phyloP scores from a whole-genome alignment of 1,140 invertebrate species.

The Meteorus sp. region DNA sequence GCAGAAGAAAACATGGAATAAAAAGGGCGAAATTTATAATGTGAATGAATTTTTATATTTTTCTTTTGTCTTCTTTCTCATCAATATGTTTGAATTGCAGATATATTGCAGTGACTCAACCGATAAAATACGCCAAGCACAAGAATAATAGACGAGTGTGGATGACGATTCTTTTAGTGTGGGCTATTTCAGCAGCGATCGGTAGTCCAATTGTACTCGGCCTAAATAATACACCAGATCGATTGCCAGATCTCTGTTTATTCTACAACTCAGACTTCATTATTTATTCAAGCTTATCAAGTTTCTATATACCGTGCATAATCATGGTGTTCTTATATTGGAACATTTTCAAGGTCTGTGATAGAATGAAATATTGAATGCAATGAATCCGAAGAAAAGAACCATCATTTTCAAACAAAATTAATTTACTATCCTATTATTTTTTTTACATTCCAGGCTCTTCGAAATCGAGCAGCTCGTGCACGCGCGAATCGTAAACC shows the following conservation, averaged over 20 bases:
- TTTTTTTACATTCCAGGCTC: constrained; percentile 60
- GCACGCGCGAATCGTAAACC: constrained; percentile 75
- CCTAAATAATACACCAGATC: constrained; percentile 85
- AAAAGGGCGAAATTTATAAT: neutral
- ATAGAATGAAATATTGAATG: neutral
- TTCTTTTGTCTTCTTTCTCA: neutral
- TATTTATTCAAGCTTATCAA: constrained; percentile 95
- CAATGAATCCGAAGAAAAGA: neutral
- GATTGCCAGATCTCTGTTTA: constrained; percentile 78
- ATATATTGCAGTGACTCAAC: constrained; percentile 98
- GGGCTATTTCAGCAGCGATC: constrained; percentile 94
- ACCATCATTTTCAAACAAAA: constrained; percentile 83
- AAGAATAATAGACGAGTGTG: constrained; percentile 95
- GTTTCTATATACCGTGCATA: constrained; percentile 98
- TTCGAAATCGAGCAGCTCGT: constrained; percentile 82
- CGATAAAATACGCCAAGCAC: constrained; percentile 98
- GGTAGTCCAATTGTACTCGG: constrained; percentile 97
- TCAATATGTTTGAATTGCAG: constrained; percentile 57
- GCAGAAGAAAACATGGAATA: too few relatives aligned
- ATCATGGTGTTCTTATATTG: constrained; percentile 99
- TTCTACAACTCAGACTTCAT: constrained; percentile 99
- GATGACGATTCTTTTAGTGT: constrained; percentile 94
- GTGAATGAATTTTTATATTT: neutral
- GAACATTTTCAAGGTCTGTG: constrained; percentile 90
- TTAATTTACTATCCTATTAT: neutral